Percentiles rank a stretch among this genome's conserved stretches.
Evolutionary conservation across 2,113 vertebrate genomes (phyloP).

Genomic region (Phodopus roborovskii): DNA sequence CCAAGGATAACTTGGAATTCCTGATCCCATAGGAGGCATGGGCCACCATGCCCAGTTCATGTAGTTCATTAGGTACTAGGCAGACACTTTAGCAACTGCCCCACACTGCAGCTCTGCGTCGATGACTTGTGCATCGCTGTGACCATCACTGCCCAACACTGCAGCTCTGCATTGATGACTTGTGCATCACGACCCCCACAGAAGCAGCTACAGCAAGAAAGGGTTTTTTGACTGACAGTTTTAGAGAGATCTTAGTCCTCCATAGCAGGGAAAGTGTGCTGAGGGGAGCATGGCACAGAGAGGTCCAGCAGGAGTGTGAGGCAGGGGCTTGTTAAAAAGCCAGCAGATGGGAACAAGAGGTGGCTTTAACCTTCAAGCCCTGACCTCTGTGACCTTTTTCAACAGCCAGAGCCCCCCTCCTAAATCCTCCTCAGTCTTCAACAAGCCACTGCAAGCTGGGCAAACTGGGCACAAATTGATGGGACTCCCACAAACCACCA

Average conservation of each 20-base stretch:
- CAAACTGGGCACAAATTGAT: neutral
- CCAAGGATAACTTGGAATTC: neutral
- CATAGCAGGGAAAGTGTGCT: neutral
- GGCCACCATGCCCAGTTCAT: neutral
- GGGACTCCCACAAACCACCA: neutral
- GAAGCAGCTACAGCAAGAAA: neutral
- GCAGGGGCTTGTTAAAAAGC: neutral
- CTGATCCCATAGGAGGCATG: neutral
- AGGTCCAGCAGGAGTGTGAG: neutral
- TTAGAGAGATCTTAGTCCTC: neutral
- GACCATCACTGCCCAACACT: too few relatives aligned
- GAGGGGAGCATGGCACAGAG: too few relatives aligned
- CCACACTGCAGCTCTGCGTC: too few relatives aligned
- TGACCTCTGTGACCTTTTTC: neutral
- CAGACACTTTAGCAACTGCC: neutral
- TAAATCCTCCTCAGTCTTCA: neutral
- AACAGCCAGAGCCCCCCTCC: too few relatives aligned
- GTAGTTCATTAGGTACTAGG: neutral
- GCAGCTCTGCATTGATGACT: neutral
- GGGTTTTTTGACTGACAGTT: neutral
- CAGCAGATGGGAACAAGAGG: neutral
- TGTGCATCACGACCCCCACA: neutral
- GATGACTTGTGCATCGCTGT: too few relatives aligned
- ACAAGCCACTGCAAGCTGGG: too few relatives aligned
- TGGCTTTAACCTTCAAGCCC: too few relatives aligned